Evolutionary conservation across 2,797 vertebrate species (phyloP).

Genomic region (Philypnodon macrostomus): DNA sequence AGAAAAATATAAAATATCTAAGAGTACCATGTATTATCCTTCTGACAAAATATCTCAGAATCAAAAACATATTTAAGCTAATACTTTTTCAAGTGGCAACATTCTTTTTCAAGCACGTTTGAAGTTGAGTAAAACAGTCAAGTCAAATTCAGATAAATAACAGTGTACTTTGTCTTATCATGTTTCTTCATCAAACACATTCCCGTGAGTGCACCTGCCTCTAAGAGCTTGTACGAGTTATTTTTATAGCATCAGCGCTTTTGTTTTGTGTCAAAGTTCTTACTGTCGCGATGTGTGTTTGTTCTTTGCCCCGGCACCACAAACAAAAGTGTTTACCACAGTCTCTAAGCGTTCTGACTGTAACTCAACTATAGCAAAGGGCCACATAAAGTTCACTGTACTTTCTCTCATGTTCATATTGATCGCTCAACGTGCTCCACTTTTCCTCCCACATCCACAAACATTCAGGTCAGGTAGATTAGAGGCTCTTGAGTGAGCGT

Average conservation of each 20-base stretch:
- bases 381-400: slow-evolving; percentile 23
- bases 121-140: neutral
- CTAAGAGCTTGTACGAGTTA: slow-evolving; percentile 3
- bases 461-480: slow-evolving; percentile 57
- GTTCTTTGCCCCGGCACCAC: no score
- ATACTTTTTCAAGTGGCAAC: no score
- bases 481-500: slow-evolving; percentile 36
- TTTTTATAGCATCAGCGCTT: slow-evolving; percentile 15
- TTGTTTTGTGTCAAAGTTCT: slow-evolving; percentile 5
- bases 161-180: neutral
- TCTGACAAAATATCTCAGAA: no score
- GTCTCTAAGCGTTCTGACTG: slow-evolving; percentile 10
- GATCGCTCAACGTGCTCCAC: slow-evolving; percentile 48
- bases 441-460: slow-evolving; percentile 52
- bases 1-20: no score
- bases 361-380: slow-evolving; percentile 1
- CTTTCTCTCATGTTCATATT: slow-evolving; percentile 33
- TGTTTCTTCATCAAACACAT: slow-evolving; percentile 15
- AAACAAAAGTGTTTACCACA: slow-evolving; percentile 16
- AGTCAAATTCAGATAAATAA: slow-evolving; percentile 3
- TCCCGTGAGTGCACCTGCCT: slow-evolving; percentile 8
- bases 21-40: no score
- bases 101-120: neutral
- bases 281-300: no score
- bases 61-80: no score